phyloP scores from a whole-genome alignment of 2,888 invertebrate genomes.

The Volucella inanis region DNA sequence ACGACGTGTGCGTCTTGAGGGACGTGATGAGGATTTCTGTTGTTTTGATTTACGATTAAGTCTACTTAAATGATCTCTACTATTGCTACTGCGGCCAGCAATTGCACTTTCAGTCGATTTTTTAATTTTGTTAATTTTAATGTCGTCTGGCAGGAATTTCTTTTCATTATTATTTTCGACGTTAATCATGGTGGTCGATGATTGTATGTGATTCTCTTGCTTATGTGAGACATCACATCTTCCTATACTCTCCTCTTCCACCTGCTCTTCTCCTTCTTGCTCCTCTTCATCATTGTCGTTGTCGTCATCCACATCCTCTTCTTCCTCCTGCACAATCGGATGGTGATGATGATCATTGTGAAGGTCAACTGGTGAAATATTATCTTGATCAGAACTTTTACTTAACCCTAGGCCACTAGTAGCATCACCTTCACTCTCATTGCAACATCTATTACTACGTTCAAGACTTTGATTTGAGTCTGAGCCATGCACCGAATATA shows the following conservation, averaged over 20 bases:
- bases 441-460: slow-evolving; percentile 59
- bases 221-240: slow-evolving; percentile 51
- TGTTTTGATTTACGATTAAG: slow-evolving; percentile 11
- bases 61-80: neutral
- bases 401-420: slow-evolving; percentile 79
- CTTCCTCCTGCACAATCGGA: too few relatives aligned
- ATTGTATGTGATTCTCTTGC: slow-evolving; percentile 27
- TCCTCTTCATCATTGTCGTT: too few relatives aligned
- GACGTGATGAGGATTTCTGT: slow-evolving; percentile 8
- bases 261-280: too few relatives aligned
- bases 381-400: slow-evolving; percentile 78
- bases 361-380: slow-evolving; percentile 59
- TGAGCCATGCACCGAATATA: slow-evolving; percentile 75
- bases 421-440: slow-evolving; percentile 77
- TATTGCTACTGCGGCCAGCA: slow-evolving; percentile 20
- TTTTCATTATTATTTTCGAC: slow-evolving; percentile 39
- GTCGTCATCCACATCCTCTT: too few relatives aligned
- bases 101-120: slow-evolving; percentile 41
- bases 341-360: slow-evolving; percentile 29
- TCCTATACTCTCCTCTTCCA: slow-evolving; percentile 40
- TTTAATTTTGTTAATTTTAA: slow-evolving; percentile 8
- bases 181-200: slow-evolving; percentile 9
- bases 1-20: slow-evolving; percentile 20
- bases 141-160: slow-evolving; percentile 52
- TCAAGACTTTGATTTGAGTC: slow-evolving; percentile 72